Conservation (phyloP, 2,113 vertebrate genomes). For the Ophiodon elongatus region DNA sequence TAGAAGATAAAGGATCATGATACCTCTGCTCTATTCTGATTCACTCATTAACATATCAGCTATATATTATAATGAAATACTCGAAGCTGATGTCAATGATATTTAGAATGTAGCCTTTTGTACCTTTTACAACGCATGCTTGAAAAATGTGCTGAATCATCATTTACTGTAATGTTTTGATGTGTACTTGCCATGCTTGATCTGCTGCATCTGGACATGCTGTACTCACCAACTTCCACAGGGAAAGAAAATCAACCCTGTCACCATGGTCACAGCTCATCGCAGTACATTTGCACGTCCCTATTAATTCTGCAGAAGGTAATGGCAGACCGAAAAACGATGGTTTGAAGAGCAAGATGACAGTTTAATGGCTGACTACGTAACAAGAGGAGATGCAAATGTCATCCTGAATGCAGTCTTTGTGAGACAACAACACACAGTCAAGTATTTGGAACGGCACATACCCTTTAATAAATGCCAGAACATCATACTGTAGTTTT, state of each 20-base stretch:
- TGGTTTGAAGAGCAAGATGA: conserved; percentile 35
- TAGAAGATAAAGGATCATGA: background rate
- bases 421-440: background rate
- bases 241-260: conserved; percentile 1
- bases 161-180: conserved; percentile 12
- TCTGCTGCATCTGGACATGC: conserved; percentile 12
- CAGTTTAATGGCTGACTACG: conserved; percentile 48
- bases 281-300: conserved; percentile 27
- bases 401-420: conserved; percentile 5
- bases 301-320: conserved; percentile 21
- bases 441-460: conserved; percentile 11
- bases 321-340: conserved; percentile 40
- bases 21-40: background rate
- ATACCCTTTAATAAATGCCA: conserved; percentile 30
- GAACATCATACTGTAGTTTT: background rate
- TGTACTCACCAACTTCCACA: conserved; percentile 18
- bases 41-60: background rate
- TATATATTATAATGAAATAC: background rate
- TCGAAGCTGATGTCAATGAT: background rate
- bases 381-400: conserved; percentile 25
- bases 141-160: conserved; percentile 18
- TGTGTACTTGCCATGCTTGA: background rate
- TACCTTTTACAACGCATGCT: conserved; percentile 17
- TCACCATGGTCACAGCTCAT: conserved; percentile 54
- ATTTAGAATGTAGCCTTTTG: conserved; percentile 12